phyloP scores from a whole-genome alignment of 2,888 invertebrate species.

The Chorisops tibialis region DNA sequence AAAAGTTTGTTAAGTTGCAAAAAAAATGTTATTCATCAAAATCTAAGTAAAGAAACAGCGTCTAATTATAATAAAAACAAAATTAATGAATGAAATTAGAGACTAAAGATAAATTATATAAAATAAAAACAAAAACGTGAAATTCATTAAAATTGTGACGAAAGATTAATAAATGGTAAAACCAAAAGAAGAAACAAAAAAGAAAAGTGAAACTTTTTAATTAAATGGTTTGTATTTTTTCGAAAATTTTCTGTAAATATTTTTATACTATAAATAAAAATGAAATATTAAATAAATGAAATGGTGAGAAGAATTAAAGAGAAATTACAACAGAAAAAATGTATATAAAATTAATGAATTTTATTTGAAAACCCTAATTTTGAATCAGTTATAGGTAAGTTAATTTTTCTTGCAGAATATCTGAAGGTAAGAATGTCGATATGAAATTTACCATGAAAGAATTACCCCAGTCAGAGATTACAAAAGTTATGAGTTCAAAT shows the following conservation, averaged over 20 bases:
- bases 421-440: too few relatives aligned
- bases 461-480: too few relatives aligned
- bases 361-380: not conserved
- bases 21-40: constrained; percentile 12
- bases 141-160: constrained; percentile 10
- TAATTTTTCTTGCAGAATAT: too few relatives aligned
- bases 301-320: not conserved
- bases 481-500: too few relatives aligned
- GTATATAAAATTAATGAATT: not conserved
- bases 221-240: constrained; percentile 33
- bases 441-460: too few relatives aligned
- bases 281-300: constrained; percentile 4
- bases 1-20: not conserved
- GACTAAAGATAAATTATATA: not conserved
- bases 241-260: constrained; percentile 34
- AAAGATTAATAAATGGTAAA: not conserved
- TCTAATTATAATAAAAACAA: not conserved
- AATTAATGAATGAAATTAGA: not conserved
- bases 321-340: constrained; percentile 6
- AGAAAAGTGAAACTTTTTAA: constrained; percentile 28
- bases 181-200: constrained; percentile 9
- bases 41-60: constrained; percentile 3
- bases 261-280: constrained; percentile 34
- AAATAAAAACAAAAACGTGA: not conserved
- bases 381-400: too few relatives aligned